Evolutionary conservation across 2,797 vertebrate genomes (phyloP).

Genomic region (Tamandua tetradactyla): DNA sequence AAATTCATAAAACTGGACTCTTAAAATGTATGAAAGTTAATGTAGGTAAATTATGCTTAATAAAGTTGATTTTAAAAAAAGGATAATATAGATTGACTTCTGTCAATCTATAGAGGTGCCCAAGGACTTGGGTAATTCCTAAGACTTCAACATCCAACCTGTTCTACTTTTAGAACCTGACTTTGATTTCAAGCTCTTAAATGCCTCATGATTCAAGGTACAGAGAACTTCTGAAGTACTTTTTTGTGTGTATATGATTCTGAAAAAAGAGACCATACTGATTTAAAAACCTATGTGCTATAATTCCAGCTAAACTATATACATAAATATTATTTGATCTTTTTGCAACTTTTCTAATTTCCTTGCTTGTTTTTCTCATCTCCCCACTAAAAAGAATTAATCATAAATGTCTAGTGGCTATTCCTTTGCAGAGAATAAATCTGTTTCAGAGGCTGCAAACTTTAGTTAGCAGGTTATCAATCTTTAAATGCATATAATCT

Average conservation of each 20-base stretch:
- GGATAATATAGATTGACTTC: slow-evolving; percentile 50
- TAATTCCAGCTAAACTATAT: not conserved
- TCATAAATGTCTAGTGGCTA: not conserved
- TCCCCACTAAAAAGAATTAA: not conserved
- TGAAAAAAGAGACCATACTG: not conserved
- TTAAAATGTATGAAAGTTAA: not conserved
- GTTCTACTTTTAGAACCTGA: slow-evolving; percentile 27
- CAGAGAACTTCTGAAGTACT: not conserved
- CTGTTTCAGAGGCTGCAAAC: slow-evolving; percentile 9
- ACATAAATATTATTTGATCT: not conserved
- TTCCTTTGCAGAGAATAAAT: not conserved
- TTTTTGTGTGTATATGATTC: not conserved
- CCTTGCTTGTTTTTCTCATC: not conserved
- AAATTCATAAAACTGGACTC: slow-evolving; percentile 37
- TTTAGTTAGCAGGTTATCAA: not conserved
- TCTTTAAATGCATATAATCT: slow-evolving; percentile 24
- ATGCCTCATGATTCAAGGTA: slow-evolving; percentile 1
- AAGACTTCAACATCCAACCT: slow-evolving; percentile 22
- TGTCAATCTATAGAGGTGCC: slow-evolving; percentile 28
- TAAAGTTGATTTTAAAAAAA: slow-evolving; percentile 21
- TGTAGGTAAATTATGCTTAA: not conserved
- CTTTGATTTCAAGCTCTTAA: slow-evolving; percentile 36
- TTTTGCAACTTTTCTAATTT: slow-evolving; percentile 9
- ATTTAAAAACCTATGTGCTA: not conserved
- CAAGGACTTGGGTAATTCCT: slow-evolving; percentile 44